phyloP scores from a whole-genome alignment of 2,888 invertebrate species.

The Salpingus planirostris region DNA sequence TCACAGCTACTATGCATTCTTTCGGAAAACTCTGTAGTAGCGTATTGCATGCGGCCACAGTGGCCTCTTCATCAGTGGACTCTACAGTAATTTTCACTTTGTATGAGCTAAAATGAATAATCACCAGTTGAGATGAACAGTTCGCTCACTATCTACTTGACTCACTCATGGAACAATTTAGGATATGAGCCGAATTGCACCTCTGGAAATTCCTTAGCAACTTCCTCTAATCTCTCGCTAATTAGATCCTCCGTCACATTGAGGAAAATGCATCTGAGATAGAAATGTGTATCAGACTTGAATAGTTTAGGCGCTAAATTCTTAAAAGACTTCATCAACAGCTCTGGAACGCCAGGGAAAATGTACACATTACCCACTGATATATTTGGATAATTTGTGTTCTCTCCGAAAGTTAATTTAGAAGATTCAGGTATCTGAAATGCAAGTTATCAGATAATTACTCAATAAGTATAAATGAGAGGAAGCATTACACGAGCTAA shows the following conservation, averaged over 20 bases:
- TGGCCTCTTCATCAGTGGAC: slow-evolving; percentile 35
- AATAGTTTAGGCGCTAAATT: slow-evolving; percentile 35
- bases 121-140: slow-evolving; percentile 4
- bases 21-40: slow-evolving; percentile 35
- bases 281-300: slow-evolving; percentile 34
- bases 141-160: slow-evolving; percentile 5
- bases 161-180: slow-evolving; percentile 39
- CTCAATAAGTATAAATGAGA: slow-evolving; percentile 1
- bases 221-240: slow-evolving; percentile 35
- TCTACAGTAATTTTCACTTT: slow-evolving; percentile 46
- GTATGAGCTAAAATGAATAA: slow-evolving; percentile 35
- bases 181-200: slow-evolving; percentile 50
- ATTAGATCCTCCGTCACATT: slow-evolving; percentile 43
- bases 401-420: slow-evolving; percentile 38
- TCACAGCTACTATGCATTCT: slow-evolving; percentile 22
- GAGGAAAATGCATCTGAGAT: slow-evolving; percentile 39
- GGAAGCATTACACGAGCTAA: slow-evolving; percentile 29
- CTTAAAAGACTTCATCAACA: slow-evolving; percentile 40
- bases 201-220: slow-evolving; percentile 42
- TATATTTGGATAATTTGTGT: slow-evolving; percentile 41
- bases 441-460: slow-evolving; percentile 15
- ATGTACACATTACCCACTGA: slow-evolving; percentile 55
- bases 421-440: slow-evolving; percentile 46
- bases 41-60: slow-evolving; percentile 36
- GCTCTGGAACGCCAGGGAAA: slow-evolving; percentile 61